phyloP scores from a whole-genome alignment of 2,888 invertebrate genomes.

The Lymantria monacha region DNA sequence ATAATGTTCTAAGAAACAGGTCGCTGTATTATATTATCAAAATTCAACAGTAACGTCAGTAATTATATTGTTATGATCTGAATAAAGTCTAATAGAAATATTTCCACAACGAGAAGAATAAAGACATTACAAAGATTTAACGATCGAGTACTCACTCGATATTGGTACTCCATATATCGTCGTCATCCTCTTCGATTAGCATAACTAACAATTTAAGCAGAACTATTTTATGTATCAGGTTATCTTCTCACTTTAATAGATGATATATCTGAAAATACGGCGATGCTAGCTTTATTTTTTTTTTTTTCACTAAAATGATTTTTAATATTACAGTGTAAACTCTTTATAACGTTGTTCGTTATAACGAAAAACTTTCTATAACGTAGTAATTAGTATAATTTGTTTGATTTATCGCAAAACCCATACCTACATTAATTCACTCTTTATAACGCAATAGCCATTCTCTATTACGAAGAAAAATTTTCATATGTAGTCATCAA shows the following conservation, averaged over 20 bases:
- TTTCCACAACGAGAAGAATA: constrained; percentile 15
- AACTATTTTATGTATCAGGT: constrained; percentile 4
- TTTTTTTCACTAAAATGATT: too few species aligned
- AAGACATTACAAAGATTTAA: constrained; percentile 15
- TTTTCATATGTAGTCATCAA: too few species aligned
- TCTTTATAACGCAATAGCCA: too few species aligned
- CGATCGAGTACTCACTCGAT: constrained; percentile 60
- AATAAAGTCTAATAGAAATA: constrained; percentile 16
- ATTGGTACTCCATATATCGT: constrained; percentile 56
- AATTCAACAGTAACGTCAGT: constrained; percentile 42
- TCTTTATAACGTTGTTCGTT: too few species aligned
- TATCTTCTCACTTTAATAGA: constrained; percentile 16
- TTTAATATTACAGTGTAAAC: too few species aligned
- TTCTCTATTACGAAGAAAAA: too few species aligned
- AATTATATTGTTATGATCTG: constrained; percentile 18
- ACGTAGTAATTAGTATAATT: too few species aligned
- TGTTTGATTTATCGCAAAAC: too few species aligned
- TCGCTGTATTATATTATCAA: constrained; percentile 48
- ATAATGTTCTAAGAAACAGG: constrained; percentile 64
- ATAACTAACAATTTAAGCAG: constrained; percentile 24
- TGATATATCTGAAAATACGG: constrained; percentile 23
- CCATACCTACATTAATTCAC: too few species aligned
- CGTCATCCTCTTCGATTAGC: constrained; percentile 42
- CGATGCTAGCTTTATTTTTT: constrained; percentile 5
- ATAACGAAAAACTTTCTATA: too few species aligned